Base-by-base conservation (phyloP, 2,888 invertebrate species). In the Lasiommata megera region DNA sequence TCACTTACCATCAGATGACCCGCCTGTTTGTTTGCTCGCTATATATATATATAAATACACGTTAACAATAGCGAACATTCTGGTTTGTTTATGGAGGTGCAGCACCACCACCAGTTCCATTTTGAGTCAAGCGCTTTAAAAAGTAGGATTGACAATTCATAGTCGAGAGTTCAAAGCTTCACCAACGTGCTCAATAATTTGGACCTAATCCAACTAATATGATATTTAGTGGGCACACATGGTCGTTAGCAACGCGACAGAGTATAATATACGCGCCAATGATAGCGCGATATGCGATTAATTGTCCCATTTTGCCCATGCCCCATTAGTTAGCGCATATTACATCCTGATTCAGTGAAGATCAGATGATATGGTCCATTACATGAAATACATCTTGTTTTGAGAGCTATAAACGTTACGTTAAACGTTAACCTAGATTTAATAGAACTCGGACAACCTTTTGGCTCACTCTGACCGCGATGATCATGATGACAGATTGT, bases 201-300 rank as follows among this genome's bases (percentile, higher is more conserved):
- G 46, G 46, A 29, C 31, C 6, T 46, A 12, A 31, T 16, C 46
- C 46, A 46, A 31, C 46, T 46, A 46, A 46, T 46, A 31, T 6
- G 44, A 29, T 31, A 46, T 31, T 6, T n/a, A 28, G 31, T 31
- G 46, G 14, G 1, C 29, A 29, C 16, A 46, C 46, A 29, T 11
- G 28, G 14, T 14, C 16, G 43, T 34, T 53, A 23, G n/a, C 14
- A 12, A 8, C 2, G 9, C 6, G 5, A 29, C 29, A 29, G 23
- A 23, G 12, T 29, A 16, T 29, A 31, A 16, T 29, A 16, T 8
- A 16, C 12, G 9, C 29, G 14, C 29, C 29, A 29, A 11, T 31
- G 29, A 31, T 29, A 7, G 46, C 46, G 31, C 29, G 11, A 16
- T 1, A 29, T 11, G 44, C 44, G 29, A 46, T 31, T 46, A 46